Conservation (phyloP, 92 coral and sea anemone species). For the Galaxea fascicularis region DNA sequence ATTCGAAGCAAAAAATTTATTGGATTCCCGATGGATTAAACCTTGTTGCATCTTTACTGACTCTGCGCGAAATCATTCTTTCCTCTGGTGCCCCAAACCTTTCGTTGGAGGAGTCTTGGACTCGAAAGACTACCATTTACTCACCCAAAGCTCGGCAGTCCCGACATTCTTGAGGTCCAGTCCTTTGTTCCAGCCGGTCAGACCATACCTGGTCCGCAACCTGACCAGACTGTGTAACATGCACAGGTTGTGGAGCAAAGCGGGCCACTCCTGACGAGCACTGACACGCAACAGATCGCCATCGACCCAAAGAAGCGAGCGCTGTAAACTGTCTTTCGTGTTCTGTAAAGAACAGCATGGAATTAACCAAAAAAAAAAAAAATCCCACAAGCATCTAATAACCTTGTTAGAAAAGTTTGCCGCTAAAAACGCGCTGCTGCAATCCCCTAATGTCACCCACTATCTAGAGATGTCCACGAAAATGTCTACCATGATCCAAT, state of each 20-base stretch:
- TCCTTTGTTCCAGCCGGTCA: conserved; percentile 90
- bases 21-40: too few species aligned
- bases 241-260: conserved; percentile 92
- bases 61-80: too few species aligned
- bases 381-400: background rate
- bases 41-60: too few species aligned
- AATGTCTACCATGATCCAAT: too few species aligned
- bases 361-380: background rate
- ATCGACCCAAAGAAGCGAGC: conserved; percentile 94
- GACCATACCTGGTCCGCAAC: conserved; percentile 81
- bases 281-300: conserved; percentile 83
- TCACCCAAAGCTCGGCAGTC: conserved; percentile 91
- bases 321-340: conserved; percentile 91
- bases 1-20: too few species aligned
- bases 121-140: conserved; percentile 37
- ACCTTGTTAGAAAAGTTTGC: too few species aligned
- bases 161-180: conserved; percentile 78
- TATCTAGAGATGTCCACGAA: too few species aligned
- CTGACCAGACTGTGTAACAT: conserved; percentile 91
- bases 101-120: too few species aligned
- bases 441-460: too few species aligned
- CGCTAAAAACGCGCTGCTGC: too few species aligned
- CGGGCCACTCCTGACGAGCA: conserved; percentile 94
- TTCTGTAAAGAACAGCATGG: conserved; percentile 53
- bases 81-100: too few species aligned